Percentiles rank a stretch among this genome's conserved stretches.
Evolutionary conservation across 2,113 vertebrate species (phyloP).

Genomic region (Muntiacus muntjak): DNA sequence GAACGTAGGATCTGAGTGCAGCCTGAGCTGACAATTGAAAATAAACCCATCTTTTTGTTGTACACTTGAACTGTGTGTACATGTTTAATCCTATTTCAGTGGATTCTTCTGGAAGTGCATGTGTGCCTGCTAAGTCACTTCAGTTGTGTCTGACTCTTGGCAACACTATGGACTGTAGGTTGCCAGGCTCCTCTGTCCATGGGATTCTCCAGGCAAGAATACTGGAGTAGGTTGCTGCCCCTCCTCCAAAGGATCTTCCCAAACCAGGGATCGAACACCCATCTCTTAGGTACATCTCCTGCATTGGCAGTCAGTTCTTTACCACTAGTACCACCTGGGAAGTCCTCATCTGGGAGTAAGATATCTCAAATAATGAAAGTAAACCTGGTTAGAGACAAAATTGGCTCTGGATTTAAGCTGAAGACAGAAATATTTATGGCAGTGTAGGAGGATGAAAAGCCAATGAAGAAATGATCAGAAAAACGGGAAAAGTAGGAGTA

Average conservation of each 20-base stretch:
- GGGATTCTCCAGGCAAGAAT: not conserved
- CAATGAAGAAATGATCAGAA: not conserved
- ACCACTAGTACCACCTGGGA: not conserved
- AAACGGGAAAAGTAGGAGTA: not conserved
- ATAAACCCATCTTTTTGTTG: not conserved
- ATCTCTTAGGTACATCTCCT: not conserved
- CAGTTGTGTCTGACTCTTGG: not conserved
- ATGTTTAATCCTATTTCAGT: not conserved
- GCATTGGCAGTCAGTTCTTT: not conserved
- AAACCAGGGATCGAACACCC: rapidly evolving
- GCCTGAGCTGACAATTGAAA: not conserved
- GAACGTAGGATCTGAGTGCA: not conserved
- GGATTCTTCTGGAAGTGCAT: not conserved
- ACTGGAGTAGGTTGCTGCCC: not conserved
- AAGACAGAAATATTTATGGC: not conserved
- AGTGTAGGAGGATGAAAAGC: not conserved
- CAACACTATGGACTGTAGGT: not conserved
- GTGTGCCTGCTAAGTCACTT: not conserved
- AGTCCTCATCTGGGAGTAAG: not conserved
- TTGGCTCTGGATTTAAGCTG: not conserved
- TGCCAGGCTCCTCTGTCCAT: not conserved
- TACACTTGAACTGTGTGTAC: not conserved
- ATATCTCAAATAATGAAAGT: not conserved
- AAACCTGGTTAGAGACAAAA: not conserved
- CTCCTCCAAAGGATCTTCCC: not conserved